Evolutionary conservation across 2,113 vertebrate species (phyloP), one percentile per base, ranked within the genome.

Genomic region (Chaetura pelagica): DNA sequence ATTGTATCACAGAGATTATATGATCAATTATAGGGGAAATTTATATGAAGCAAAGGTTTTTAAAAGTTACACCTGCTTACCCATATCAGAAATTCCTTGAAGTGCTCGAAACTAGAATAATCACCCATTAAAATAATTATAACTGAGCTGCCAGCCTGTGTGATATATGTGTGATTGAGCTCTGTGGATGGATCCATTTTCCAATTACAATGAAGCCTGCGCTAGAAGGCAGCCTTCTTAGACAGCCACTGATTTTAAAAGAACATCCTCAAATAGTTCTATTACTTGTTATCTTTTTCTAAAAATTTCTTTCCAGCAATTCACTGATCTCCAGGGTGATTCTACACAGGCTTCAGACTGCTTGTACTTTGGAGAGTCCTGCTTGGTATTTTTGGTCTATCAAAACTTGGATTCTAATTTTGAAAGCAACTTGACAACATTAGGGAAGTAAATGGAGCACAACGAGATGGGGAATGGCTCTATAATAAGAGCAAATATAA

Each of bases 91-190:
- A 92, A 92, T 40, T 71, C 49, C 68, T 94, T 71, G 61, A 76
- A 68, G 24, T 38, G 22, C 55, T 82, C 46, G 62, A 87, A 90
- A 85, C 40, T 76, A 78, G 72, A 86, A 61, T 82, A 54, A 79
- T 35, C 22, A 74, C 23, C 66, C 38, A 84, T 61, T 93, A 95
- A 76, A 89, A 86, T 92, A 96, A 85, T 93, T 76, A 82, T 58
- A 64, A 93, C 74, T 94, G 88, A 89, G 64, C 75, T 89, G 64
- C 87, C 93, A 95, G 38, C 26, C 52, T 72, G 7, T 44, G 30
- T 38, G 44, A 75, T 61, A 32, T 17, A 63, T 23, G 49, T 84
- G n/a, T 86, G 81, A 81, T 52, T 78, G 73, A 89, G 68, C 44
- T 90, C 61, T 2, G 17, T 46, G 48, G 85, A 84, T 90, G 72